phyloP scores from a whole-genome alignment of 2,888 invertebrate species.

The Neoscelio sp. region DNA sequence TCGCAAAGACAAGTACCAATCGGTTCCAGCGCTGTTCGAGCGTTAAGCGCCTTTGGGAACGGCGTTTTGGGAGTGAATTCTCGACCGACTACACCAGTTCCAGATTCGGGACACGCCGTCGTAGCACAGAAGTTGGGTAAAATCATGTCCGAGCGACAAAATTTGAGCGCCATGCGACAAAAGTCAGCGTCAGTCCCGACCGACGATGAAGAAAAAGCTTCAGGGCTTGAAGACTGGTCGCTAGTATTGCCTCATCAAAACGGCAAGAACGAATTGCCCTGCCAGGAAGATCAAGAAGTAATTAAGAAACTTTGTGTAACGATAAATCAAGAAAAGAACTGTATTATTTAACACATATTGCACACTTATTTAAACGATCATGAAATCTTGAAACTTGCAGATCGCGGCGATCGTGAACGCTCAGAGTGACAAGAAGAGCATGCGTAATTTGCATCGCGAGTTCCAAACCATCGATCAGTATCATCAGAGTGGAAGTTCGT shows the following conservation, averaged over 20 bases:
- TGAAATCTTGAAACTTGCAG: slow-evolving; percentile 68
- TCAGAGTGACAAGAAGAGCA: slow-evolving; percentile 64
- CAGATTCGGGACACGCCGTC: slow-evolving; percentile 68
- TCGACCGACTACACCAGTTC: slow-evolving; percentile 89
- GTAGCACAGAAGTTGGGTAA: slow-evolving; percentile 74
- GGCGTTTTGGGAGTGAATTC: slow-evolving; percentile 82
- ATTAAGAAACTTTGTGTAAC: too few species aligned
- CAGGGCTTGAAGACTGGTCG: slow-evolving; percentile 38
- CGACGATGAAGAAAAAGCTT: slow-evolving; percentile 57
- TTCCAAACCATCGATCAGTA: slow-evolving; percentile 48
- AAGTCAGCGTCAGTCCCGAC: slow-evolving; percentile 42
- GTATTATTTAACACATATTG: too few species aligned
- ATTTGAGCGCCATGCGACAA: slow-evolving; percentile 52
- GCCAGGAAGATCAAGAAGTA: slow-evolving; percentile 82
- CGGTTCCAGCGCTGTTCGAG: slow-evolving; percentile 88
- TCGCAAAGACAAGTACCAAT: slow-evolving; percentile 83
- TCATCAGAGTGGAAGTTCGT: background rate
- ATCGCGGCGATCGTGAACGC: slow-evolving; percentile 80
- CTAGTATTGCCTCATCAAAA: slow-evolving; percentile 70
- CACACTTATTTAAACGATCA: too few species aligned
- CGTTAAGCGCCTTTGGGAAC: slow-evolving; percentile 84
- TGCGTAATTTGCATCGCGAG: slow-evolving; percentile 50
- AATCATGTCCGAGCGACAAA: slow-evolving; percentile 75
- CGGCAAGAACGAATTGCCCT: slow-evolving; percentile 77
- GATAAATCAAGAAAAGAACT: too few species aligned